Evolutionary conservation across 2,888 invertebrate species (phyloP).

Genomic region (Orgyia antiqua): DNA sequence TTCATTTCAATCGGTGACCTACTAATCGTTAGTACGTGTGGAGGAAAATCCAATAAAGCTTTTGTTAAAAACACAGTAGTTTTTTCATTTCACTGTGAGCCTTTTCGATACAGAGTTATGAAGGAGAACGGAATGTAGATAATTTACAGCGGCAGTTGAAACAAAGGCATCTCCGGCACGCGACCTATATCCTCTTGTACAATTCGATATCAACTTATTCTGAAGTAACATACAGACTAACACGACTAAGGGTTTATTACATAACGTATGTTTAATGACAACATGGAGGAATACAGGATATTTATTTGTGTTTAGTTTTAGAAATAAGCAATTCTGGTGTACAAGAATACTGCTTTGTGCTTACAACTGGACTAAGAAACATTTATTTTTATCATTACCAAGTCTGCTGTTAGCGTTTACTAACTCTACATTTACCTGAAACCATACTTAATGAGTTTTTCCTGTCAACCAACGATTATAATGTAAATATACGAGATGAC

Average conservation of each 20-base stretch:
- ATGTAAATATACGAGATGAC: neutral
- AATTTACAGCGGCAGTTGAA: conserved; percentile 52
- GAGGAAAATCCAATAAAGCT: conserved; percentile 24
- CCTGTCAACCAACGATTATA: too few species aligned
- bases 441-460: too few species aligned
- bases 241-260: neutral
- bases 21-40: conserved; percentile 12
- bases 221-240: conserved; percentile 23
- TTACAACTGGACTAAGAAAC: too few species aligned
- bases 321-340: too few species aligned
- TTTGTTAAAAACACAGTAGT: conserved; percentile 21
- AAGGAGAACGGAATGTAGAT: conserved; percentile 56
- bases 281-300: too few species aligned
- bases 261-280: too few species aligned
- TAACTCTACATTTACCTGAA: too few species aligned
- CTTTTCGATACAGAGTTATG: conserved; percentile 53
- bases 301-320: too few species aligned
- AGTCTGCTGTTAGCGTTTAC: too few species aligned
- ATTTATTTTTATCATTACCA: too few species aligned
- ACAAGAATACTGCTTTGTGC: too few species aligned
- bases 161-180: conserved; percentile 52
- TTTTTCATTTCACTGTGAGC: conserved; percentile 30
- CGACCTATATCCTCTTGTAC: conserved; percentile 49
- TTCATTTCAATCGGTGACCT: conserved; percentile 11
- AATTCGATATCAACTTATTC: conserved; percentile 41